Percentiles rank a stretch among this genome's conserved stretches.
Evolutionary conservation across 2,113 vertebrate genomes (phyloP).

Genomic region (Psilopogon haemacephalus): DNA sequence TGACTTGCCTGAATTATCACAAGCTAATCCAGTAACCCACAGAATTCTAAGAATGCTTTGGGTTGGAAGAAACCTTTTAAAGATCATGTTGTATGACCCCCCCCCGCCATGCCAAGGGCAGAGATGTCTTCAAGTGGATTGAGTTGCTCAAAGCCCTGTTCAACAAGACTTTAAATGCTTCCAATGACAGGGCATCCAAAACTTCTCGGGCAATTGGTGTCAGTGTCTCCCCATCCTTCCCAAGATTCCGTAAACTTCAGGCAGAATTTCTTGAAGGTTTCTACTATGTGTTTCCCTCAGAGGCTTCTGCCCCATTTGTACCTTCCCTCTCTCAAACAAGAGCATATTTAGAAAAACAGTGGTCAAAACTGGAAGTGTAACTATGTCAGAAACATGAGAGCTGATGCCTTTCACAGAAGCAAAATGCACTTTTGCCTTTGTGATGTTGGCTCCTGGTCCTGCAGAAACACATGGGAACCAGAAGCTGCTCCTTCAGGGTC

Average conservation of each 20-base stretch:
- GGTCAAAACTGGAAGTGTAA: not conserved
- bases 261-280: not conserved
- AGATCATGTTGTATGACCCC: rapidly evolving
- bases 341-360: not conserved
- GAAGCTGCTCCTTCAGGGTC: not conserved
- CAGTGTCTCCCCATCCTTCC: not conserved
- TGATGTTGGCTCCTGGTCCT: not conserved
- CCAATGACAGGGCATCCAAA: not conserved
- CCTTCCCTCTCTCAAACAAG: not conserved
- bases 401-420: not conserved
- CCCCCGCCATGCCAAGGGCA: too few relatives aligned
- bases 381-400: not conserved
- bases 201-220: not conserved
- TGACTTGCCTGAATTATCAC: not conserved
- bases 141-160: rapidly evolving
- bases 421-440: not conserved
- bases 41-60: not conserved
- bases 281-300: not conserved
- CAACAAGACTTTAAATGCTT: not conserved
- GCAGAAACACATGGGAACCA: rapidly evolving
- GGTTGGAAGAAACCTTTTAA: not conserved
- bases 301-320: not conserved
- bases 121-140: not conserved
- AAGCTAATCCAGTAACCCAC: not conserved
- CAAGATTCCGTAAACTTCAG: not conserved